Base-by-base conservation (phyloP, 2,113 vertebrate species). In the Lasiurus cinereus region DNA sequence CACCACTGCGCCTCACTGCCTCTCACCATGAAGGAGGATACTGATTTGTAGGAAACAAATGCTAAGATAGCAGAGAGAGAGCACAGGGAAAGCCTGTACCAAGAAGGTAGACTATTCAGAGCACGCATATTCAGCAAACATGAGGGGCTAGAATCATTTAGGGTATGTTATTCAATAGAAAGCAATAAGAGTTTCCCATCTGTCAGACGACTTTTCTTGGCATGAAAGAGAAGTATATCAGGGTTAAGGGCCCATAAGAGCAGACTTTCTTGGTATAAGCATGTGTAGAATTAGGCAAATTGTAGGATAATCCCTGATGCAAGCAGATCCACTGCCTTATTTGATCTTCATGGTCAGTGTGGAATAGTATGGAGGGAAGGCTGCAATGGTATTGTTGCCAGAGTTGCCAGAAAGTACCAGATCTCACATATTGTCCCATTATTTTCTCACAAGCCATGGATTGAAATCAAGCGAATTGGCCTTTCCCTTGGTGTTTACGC, bases 181-280 rank as follows among this genome's bases (percentile, higher is more conserved):
- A 89, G 83, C 87, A 70, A 33, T 83, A 5, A 69, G 79, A 46
- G 72, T 84, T 31, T 16, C 24, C 59, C 62, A 90, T 92, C 92
- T 64, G 72, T 87, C 92, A 86, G 90, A 80, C 1, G 5, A 70
- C 52, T 91, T 79, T 36, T 54, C 70, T 91, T 91, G 80, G 59
- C 52, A 46, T 64, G 50, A 83, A 95, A 86, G 70, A 93, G 93
- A 96, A 94, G 48, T 95, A 33, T 72, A 80, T 93, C 87, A 90
- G 56, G 64, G 70, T 85, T 96, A 90, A 94, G 64, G 90, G 83
- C 72, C 83, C 79, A 14, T 59, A 83, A 89, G 93, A 95, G 59
- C 54, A 93, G 83, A 82, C 67, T n/a, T 83, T 84, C 80, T 96
- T 91, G 46, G 50, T 94, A 56, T 52, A 83, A 86, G 88, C 24